Percentiles rank a stretch among this genome's conserved stretches.
Conservation (phyloP, 2,113 vertebrate species). For the Eublepharis macularius region DNA sequence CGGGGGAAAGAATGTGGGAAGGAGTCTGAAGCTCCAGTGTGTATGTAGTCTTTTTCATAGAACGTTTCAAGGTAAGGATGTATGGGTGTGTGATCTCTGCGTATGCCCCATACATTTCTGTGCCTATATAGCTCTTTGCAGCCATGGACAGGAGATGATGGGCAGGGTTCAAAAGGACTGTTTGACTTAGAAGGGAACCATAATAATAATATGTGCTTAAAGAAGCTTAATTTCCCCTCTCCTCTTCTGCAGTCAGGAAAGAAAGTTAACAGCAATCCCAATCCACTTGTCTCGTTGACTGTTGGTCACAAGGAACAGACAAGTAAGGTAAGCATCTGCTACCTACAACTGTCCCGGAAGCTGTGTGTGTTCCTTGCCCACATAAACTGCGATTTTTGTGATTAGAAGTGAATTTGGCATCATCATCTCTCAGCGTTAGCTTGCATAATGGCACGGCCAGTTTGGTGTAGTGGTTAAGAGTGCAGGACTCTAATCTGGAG, state of each 20-base stretch:
- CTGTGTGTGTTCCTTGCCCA: background rate
- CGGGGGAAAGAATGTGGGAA: slow-evolving; percentile 7
- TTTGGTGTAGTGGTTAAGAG: too few relatives aligned
- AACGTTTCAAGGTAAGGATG: background rate
- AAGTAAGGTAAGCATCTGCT: slow-evolving; percentile 87
- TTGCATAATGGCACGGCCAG: too few relatives aligned
- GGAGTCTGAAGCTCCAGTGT: slow-evolving; percentile 19
- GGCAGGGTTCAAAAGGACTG: background rate
- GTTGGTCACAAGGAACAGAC: slow-evolving; percentile 87
- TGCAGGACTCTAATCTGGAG: too few relatives aligned
- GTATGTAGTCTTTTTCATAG: background rate
- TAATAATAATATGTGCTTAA: slow-evolving; percentile 29
- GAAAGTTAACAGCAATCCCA: slow-evolving; percentile 93
- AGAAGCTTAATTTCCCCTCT: slow-evolving; percentile 52
- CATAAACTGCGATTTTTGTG: background rate
- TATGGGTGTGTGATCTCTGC: background rate
- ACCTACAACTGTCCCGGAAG: background rate
- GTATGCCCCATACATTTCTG: background rate
- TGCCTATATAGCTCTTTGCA: background rate
- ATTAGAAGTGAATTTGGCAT: too few relatives aligned
- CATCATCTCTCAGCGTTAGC: too few relatives aligned
- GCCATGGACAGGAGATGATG: slow-evolving; percentile 15
- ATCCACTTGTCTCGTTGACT: slow-evolving; percentile 89
- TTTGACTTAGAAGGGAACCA: background rate
- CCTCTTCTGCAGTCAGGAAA: slow-evolving; percentile 85